These are phyloP conservation scores for Plagodis dolabraria DNA, from an alignment of 2,888 invertebrate species.

Conservation along the genomic window DNA sequence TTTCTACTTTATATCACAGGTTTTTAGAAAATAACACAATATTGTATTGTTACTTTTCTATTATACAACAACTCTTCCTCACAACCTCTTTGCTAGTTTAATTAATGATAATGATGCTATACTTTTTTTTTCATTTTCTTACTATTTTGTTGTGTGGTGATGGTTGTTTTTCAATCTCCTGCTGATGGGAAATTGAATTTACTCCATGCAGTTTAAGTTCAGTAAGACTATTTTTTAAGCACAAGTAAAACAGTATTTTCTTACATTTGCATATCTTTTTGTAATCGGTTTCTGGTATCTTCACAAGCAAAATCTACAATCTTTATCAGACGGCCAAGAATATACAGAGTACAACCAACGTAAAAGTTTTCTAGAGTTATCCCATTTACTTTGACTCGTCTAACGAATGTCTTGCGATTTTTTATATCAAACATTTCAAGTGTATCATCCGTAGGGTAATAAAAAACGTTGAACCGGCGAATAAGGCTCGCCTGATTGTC, in stretches of 20 bases:
- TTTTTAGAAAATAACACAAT: too few species aligned
- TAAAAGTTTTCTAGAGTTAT: conserved; percentile 88
- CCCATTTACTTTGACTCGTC: conserved; percentile 88
- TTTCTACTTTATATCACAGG: too few species aligned
- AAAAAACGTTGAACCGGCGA: conserved; percentile 91
- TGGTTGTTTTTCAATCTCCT: too few species aligned
- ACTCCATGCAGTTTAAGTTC: too few species aligned
- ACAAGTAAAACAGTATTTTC: conserved; percentile 31
- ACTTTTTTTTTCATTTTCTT: too few species aligned
- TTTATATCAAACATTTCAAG: conserved; percentile 91
- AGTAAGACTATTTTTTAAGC: too few species aligned
- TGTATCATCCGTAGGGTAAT: conserved; percentile 90
- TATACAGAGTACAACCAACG: conserved; percentile 88
- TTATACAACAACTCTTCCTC: too few species aligned
- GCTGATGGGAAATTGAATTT: too few species aligned
- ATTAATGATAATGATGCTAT: too few species aligned
- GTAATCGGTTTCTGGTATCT: conserved; percentile 86
- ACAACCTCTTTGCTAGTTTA: too few species aligned
- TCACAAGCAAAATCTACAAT: conserved; percentile 90
- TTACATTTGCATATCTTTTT: conserved; percentile 87
- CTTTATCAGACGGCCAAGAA: conserved; percentile 90
- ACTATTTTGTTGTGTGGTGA: too few species aligned
- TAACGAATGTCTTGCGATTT: conserved; percentile 87
- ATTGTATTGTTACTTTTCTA: too few species aligned
- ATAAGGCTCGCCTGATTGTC: conserved; percentile 91